Conservation (phyloP, 2,113 vertebrate genomes). For the Triplophysa dalaica region DNA sequence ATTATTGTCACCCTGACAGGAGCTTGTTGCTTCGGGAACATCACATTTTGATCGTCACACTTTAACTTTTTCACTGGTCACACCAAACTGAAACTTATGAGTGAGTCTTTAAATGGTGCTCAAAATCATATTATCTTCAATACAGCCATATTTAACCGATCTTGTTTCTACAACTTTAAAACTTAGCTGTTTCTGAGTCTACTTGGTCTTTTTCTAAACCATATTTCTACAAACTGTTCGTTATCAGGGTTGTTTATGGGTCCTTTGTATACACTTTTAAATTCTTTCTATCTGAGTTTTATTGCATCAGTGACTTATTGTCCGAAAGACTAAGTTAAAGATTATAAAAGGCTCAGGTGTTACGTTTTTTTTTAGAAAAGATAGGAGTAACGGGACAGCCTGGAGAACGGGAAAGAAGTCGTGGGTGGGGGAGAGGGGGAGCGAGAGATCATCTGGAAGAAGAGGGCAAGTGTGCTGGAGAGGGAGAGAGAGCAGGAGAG, state of each 20-base stretch:
- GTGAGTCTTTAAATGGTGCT: constrained; percentile 49
- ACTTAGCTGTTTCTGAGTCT: neutral
- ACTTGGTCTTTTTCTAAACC: constrained; percentile 42
- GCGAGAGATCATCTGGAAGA: constrained; percentile 78
- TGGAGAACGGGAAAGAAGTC: constrained; percentile 79
- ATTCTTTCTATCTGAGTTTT: constrained; percentile 53
- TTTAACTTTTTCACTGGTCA: constrained; percentile 20
- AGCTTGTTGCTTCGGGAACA: constrained; percentile 30
- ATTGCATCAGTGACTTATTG: constrained; percentile 3
- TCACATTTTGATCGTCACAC: neutral
- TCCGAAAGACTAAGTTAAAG: neutral
- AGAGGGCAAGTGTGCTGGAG: constrained; percentile 75
- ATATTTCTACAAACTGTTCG: constrained; percentile 41
- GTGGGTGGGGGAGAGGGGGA: constrained; percentile 75
- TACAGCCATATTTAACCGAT: constrained; percentile 44
- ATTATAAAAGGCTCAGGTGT: constrained; percentile 24
- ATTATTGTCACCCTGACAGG: constrained; percentile 64
- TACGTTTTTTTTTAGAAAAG: constrained; percentile 33
- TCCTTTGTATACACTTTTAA: constrained; percentile 48
- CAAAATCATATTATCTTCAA: constrained; percentile 27
- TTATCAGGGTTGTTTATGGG: constrained; percentile 44
- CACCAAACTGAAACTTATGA: neutral
- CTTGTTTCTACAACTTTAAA: constrained; percentile 30
- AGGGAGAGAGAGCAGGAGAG: constrained; percentile 72
- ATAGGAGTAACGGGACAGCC: constrained; percentile 65